Evolutionary conservation across 2,888 invertebrate species (phyloP), one percentile per base, ranked within the genome.

Genomic region (Napeogenes inachia): DNA sequence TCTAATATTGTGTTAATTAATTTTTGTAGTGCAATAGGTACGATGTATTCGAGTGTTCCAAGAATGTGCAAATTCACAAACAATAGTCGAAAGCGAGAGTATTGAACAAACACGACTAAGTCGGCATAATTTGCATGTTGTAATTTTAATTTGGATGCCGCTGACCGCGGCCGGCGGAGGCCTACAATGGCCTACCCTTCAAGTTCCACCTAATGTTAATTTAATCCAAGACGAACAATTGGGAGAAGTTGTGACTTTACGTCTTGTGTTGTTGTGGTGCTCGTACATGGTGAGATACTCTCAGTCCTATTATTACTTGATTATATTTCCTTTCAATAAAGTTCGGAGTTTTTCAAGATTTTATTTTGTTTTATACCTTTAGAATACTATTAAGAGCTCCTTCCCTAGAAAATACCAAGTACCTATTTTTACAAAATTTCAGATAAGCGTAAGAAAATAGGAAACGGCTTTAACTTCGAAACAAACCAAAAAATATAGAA

Each of bases 151-250:
- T 85, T 85, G 83, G 82, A 84, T 80, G 83, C 84, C 81, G 76
- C 70, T 71, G 81, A 80, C 83, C 85, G 79, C 84, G 80, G 79
- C 78, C 74, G 77, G 70, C 71, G 75, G 73, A 71, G 68, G 72
- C 70, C 30, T 50, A 82, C 82, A 82, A 80, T 81, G 75, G 75
- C 71, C 72, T 63, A 68, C 73, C 77, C 79, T 80, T 64, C 71
- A 84, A 85, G 80, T 85, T 86, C 75, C 76, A 84, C 87, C 85
- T 89, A 89, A 89, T 89, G 89, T 89, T 89, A 85, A 88, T 88
- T 89, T 89, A 89, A 89, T 89, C 87, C 81, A 85, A 88, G 87
- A 82, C 81, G 84, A 79, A 82, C 86, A 82, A 82, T 81, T 78
- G 74, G 78, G 75, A 70, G 75, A 85, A 86, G 81, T 88, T 87